Base-by-base conservation (phyloP, 2,888 invertebrate genomes). In the Melanostoma scalare region DNA sequence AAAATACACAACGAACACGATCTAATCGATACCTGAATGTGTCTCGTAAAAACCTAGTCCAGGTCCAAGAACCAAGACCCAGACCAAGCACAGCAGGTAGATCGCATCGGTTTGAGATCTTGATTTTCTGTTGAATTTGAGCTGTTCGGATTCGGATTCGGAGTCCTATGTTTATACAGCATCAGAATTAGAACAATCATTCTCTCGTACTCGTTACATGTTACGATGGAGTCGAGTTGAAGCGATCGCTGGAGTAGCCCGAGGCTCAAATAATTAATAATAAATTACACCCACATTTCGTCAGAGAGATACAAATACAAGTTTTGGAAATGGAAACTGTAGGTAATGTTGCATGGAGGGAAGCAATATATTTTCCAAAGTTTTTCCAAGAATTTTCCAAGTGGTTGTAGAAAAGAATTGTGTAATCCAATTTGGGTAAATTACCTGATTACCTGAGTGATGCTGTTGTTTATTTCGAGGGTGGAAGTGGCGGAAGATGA, bases 201-300 rank as follows among this genome's bases (percentile, higher is more conserved):
- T 63, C 63, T 48, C 74, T 20, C 20, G 20, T 20, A 20, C 78
- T 71, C 48, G 78, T 84, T 78, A 74, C 78, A 73, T 48, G 44
- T 31, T 33, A 56, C 20, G 52, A 6, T 53, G 46, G 40, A 38
- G 65, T 36, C 61, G 48, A n/a, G 30, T 38, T n/a, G 52, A 8
- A 36, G 8, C 44, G 10, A 8, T 35, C 46, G 48, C 60, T 61
- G 68, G 72, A 69, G 78, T 84, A 79, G 84, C 75, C 75, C 10
- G 31, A 61, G 80, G 71, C 35, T 63, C 60, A 42, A 50, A 85
- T 85, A 85, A 85, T 85, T 85, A 85, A 85, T 80, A 85, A 85
- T 85, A 85, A 85, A 85, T 85, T 85, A 85, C 85, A 85, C 85
- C 85, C 85, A 85, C 85, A 85, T 80, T 85, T 80, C 80, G 85